Evolutionary conservation across 1,140 invertebrate species (phyloP).

Genomic region (Anastrepha ludens): DNA sequence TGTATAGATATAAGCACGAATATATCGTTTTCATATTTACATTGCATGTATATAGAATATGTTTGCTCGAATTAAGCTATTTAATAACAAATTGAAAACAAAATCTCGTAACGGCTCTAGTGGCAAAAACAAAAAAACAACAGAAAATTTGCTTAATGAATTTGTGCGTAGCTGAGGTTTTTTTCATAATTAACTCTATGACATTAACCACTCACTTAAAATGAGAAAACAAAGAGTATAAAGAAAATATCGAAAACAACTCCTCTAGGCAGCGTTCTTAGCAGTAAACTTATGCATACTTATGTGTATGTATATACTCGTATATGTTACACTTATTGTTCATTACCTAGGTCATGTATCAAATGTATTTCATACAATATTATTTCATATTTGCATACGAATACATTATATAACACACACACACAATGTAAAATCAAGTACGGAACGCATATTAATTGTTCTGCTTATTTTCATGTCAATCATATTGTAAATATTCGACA

Average conservation of each 20-base stretch:
- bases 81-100: background rate
- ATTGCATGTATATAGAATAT: constrained; percentile 20
- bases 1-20: background rate
- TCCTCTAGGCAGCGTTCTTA: constrained; percentile 2
- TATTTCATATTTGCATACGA: constrained; percentile 9
- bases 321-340: constrained; percentile 20
- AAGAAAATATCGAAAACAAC: background rate
- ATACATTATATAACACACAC: background rate
- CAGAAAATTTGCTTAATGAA: background rate
- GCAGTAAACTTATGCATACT: background rate
- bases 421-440: constrained; percentile 21
- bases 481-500: constrained; percentile 37
- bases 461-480: constrained; percentile 7
- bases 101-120: no score
- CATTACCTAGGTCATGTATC: constrained; percentile 31
- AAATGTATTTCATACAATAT: background rate
- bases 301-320: background rate
- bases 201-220: constrained; percentile 16
- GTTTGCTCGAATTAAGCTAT: constrained; percentile 39
- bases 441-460: background rate
- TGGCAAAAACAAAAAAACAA: background rate
- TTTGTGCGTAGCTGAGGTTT: background rate
- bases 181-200: background rate
- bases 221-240: background rate
- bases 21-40: background rate